Percentiles rank a stretch among this genome's conserved stretches.
phyloP scores from a whole-genome alignment of 2,113 vertebrate species.

The Hylia prasina region DNA sequence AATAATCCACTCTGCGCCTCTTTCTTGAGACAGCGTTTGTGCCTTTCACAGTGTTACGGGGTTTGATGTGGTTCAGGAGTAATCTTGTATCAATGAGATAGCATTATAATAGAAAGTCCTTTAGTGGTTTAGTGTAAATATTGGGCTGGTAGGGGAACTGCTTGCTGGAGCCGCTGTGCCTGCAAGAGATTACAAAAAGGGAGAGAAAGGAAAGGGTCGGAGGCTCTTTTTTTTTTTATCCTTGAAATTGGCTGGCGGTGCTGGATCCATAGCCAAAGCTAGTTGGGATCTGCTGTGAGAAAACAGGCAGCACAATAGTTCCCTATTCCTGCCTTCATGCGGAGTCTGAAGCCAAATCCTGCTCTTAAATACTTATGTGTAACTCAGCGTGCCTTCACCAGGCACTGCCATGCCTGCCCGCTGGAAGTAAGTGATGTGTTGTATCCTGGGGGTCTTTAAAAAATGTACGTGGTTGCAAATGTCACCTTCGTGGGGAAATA shows the following conservation, averaged over 20 bases:
- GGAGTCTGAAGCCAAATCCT: conserved; percentile 43
- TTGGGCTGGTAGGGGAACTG: conserved; percentile 64
- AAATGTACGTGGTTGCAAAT: not conserved
- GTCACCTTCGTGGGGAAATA: not conserved
- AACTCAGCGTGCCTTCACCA: conserved; percentile 29
- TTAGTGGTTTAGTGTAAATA: conserved; percentile 67
- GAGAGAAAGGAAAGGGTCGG: conserved; percentile 63
- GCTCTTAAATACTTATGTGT: conserved; percentile 31
- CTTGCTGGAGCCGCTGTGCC: conserved; percentile 56
- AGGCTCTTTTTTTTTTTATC: not conserved
- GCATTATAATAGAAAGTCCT: conserved; percentile 66
- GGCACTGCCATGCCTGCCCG: conserved; percentile 6
- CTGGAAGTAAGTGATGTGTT: not conserved
- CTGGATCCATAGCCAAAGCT: conserved; percentile 49
- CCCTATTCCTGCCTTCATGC: conserved; percentile 22
- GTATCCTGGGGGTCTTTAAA: not conserved
- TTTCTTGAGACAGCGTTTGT: conserved; percentile 48
- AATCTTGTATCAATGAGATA: conserved; percentile 66
- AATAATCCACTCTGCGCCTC: conserved; percentile 59
- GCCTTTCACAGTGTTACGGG: conserved; percentile 37
- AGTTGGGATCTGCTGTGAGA: conserved; percentile 56
- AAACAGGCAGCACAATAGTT: conserved; percentile 53
- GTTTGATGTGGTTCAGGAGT: conserved; percentile 64
- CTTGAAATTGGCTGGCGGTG: conserved; percentile 55
- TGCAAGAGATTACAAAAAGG: conserved; percentile 61